Evolutionary conservation across 2,888 invertebrate genomes (phyloP), one percentile per base, ranked within the genome.

Genomic region (Ceratothoa steindachneri): DNA sequence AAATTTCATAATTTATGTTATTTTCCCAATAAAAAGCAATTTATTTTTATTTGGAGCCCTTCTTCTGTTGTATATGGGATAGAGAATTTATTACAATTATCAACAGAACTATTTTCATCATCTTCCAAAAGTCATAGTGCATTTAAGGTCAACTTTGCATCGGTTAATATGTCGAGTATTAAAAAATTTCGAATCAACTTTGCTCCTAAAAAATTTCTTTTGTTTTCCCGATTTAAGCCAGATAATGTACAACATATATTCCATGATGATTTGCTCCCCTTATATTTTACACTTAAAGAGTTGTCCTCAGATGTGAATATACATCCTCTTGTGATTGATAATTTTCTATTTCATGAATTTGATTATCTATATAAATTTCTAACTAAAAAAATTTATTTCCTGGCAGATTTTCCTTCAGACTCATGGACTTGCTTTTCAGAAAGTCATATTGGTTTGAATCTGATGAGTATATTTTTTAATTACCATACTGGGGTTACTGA

Each of bases 261-360:
- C 60, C 75, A 75, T 69, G 75, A 75, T 75, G 75, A 75, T 29
- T 60, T 75, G 12, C 22, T 75, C 12, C 75, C 75, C 9, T n/a
- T 64, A 0, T 75, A 72, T 30, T 75, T 75, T 30, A 72, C 75
- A 69, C 27, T 71, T 9, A 12, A 28, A 30, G 75, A 75, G 27
- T 9, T 72, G n/a, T 71, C 69, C 66, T 22, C n/a, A 4, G 66
- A 30, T 9, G 5, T n/a, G n/a, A n/a, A n/a, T n/a, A n/a, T n/a
- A n/a, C n/a, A n/a, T n/a, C n/a, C n/a, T n/a, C 53, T 74, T 27
- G 41, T 74, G 67, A 67, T 41, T 60, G 74, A 74, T 67, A 31
- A 67, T 22, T 31, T 60, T 27, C 60, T 53, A 4, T 19, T 28
- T 31, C 31, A 31, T 4, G 22, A 29, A 19, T 71, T 67, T 51